phyloP scores from a whole-genome alignment of 2,113 vertebrate genomes.

The Mus pahari region DNA sequence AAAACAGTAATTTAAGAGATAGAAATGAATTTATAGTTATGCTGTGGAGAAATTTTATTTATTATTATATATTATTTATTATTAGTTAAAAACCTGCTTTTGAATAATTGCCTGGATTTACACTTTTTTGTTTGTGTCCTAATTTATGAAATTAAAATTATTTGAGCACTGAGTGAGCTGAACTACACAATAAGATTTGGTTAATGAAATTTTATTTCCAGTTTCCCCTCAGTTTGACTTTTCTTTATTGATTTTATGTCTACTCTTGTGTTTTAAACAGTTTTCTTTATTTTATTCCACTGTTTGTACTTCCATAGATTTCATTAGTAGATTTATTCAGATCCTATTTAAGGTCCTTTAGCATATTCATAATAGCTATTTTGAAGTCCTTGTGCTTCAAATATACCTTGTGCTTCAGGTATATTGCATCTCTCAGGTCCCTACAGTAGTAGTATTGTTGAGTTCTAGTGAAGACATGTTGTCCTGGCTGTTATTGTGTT shows the following conservation, averaged over 20 bases:
- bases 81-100: neutral
- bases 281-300: neutral
- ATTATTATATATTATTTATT: neutral
- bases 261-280: neutral
- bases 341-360: neutral
- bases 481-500: neutral
- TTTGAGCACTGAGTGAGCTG: neutral
- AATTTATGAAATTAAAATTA: constrained; percentile 7
- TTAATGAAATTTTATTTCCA: constrained; percentile 34
- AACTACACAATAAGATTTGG: neutral
- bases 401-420: neutral
- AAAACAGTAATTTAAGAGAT: constrained; percentile 21
- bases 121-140: constrained; percentile 46
- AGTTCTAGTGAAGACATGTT: neutral
- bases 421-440: neutral
- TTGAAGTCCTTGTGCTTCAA: neutral
- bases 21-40: constrained; percentile 27
- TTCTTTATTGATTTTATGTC: neutral
- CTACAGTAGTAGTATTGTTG: neutral
- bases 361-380: neutral
- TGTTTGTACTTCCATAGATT: neutral
- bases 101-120: constrained; percentile 34
- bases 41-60: constrained; percentile 20
- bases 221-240: neutral
- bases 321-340: neutral